These are phyloP conservation scores for Nannospalax galili DNA, from an alignment of 2,113 vertebrate species.

Conservation along the genomic window DNA sequence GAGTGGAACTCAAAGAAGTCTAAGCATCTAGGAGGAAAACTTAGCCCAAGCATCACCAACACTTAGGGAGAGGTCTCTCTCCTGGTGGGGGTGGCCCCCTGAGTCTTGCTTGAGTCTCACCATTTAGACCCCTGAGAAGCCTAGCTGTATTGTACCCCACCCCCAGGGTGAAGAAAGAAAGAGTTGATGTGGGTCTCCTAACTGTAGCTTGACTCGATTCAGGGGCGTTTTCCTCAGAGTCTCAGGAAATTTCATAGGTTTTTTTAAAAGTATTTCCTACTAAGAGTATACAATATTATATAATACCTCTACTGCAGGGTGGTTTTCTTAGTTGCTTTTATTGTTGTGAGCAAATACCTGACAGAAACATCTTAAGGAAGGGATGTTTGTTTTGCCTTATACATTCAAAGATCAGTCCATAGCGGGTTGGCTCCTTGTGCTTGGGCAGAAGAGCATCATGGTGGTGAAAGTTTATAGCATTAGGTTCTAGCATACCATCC, in stretches of 20 bases:
- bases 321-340: background rate
- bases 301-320: background rate
- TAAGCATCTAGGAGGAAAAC: background rate
- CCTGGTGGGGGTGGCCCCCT: rapidly evolving
- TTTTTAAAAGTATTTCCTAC: background rate
- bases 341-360: background rate
- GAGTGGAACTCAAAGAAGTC: background rate
- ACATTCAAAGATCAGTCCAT: background rate
- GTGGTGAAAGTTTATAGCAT: background rate
- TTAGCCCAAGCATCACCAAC: background rate
- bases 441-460: background rate
- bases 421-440: background rate
- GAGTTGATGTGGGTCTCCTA: background rate
- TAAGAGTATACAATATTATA: too few relatives aligned
- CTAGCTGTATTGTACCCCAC: background rate
- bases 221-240: background rate
- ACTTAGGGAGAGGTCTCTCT: background rate
- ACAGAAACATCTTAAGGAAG: background rate
- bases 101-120: background rate
- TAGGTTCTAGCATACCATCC: rapidly evolving
- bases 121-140: background rate
- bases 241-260: background rate
- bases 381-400: background rate
- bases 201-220: background rate
- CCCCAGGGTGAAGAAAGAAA: too few relatives aligned